These are phyloP conservation scores for Ochotona curzoniae DNA, from an alignment of 2,113 vertebrate species.

Conservation along the genomic window DNA sequence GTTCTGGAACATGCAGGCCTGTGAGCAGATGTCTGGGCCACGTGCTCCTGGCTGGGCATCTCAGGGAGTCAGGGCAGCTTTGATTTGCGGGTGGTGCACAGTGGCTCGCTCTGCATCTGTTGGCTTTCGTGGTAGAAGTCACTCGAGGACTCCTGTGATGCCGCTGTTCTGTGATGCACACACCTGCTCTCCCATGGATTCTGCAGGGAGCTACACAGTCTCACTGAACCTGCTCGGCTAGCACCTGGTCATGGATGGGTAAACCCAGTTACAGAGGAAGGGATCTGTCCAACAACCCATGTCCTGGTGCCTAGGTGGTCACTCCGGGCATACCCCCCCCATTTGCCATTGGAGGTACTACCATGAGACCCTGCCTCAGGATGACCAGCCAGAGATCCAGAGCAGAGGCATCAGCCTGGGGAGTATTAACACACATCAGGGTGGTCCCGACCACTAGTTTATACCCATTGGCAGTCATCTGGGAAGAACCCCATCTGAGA, in stretches of 20 bases:
- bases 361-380: not conserved
- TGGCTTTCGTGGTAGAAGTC: not conserved
- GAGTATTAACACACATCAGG: not conserved
- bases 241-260: not conserved
- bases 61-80: not conserved
- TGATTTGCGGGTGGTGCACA: not conserved
- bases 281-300: not conserved
- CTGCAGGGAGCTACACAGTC: not conserved
- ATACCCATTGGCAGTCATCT: not conserved
- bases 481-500: no score
- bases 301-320: not conserved
- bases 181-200: not conserved
- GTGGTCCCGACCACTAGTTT: not conserved
- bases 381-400: not conserved
- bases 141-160: not conserved
- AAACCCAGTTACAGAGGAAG: not conserved
- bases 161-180: rapidly evolving
- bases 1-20: not conserved
- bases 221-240: no score
- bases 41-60: not conserved
- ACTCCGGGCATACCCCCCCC: not conserved
- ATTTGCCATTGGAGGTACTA: not conserved
- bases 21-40: no score
- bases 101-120: not conserved
- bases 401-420: no score